Conservation (phyloP, 2,113 vertebrate species). For the Rhizomys pruinosus region DNA sequence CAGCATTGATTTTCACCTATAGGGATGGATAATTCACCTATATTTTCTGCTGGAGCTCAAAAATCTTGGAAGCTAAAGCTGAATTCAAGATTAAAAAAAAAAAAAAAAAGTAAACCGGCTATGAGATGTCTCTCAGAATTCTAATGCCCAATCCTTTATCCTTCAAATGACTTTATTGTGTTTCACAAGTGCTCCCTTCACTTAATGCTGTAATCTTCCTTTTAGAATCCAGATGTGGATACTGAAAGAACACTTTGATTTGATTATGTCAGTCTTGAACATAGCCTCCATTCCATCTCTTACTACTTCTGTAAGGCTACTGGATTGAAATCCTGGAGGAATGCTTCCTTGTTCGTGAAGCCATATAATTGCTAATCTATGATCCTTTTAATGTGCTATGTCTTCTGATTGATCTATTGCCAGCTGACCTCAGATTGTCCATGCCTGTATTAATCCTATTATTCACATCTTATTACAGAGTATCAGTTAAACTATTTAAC, state of each 20-base stretch:
- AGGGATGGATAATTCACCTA: slow-evolving; percentile 75
- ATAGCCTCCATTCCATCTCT: slow-evolving; percentile 79
- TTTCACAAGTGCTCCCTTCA: slow-evolving; percentile 47
- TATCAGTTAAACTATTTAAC: slow-evolving; percentile 84
- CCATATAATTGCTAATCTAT: slow-evolving; percentile 99
- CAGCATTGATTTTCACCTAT: slow-evolving; percentile 72
- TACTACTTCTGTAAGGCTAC: slow-evolving; percentile 74
- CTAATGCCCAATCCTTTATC: slow-evolving; percentile 33
- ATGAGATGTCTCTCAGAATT: slow-evolving; percentile 31
- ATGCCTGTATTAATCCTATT: slow-evolving; percentile 95
- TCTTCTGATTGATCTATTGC: slow-evolving; percentile 95
- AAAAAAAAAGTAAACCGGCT: too few species aligned
- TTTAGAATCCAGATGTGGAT: slow-evolving; percentile 66
- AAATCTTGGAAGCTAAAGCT: slow-evolving; percentile 68
- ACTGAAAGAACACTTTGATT: slow-evolving; percentile 65
- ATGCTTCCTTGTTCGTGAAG: slow-evolving; percentile 89
- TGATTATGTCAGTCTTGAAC: slow-evolving; percentile 68
- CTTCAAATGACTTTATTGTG: slow-evolving; percentile 36
- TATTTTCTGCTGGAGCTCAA: background rate
- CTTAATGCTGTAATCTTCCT: slow-evolving; percentile 30
- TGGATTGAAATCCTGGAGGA: slow-evolving; percentile 87
- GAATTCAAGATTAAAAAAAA: slow-evolving; percentile 62
- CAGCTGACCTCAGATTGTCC: slow-evolving; percentile 91
- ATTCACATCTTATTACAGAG: slow-evolving; percentile 89
- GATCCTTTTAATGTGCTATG: slow-evolving; percentile 96